A percentile compares a stretch with the other conserved stretches of the same genome.
Conservation (phyloP, 2,113 vertebrate species). For the Sorex araneus region DNA sequence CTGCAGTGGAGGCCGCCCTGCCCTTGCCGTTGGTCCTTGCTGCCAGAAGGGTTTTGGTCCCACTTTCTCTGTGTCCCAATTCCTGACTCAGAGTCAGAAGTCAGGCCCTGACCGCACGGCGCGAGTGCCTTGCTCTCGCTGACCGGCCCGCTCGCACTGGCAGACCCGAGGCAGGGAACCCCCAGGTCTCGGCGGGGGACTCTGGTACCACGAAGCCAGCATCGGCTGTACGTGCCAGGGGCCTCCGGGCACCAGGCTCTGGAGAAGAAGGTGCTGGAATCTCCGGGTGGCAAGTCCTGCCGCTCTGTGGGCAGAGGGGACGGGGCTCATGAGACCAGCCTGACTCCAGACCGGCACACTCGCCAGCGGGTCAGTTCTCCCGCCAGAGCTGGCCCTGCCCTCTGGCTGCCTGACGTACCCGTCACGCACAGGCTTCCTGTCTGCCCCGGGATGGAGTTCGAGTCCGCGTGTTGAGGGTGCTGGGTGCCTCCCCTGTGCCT, state of each 20-base stretch:
- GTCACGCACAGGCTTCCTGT: too few relatives aligned
- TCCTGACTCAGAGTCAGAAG: background rate
- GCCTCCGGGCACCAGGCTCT: background rate
- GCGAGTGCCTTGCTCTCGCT: too few relatives aligned
- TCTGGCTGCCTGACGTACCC: too few relatives aligned
- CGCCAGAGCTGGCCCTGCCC: too few relatives aligned
- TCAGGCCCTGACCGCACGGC: background rate
- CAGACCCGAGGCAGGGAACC: background rate
- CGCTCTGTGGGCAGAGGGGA: too few relatives aligned
- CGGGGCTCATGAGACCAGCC: too few relatives aligned
- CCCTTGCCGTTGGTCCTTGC: background rate
- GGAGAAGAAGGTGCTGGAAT: background rate
- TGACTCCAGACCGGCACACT: too few relatives aligned
- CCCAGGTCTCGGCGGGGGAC: background rate
- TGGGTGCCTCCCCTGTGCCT: background rate
- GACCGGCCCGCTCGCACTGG: background rate
- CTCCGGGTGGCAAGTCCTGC: too few relatives aligned
- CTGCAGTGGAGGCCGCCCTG: background rate
- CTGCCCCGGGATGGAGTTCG: background rate
- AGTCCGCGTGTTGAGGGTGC: background rate
- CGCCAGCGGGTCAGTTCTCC: too few relatives aligned
- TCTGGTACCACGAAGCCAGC: constrained; percentile 4
- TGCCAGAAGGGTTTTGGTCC: background rate
- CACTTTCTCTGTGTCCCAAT: background rate
- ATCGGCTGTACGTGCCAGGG: background rate